A percentile compares a stretch with the other conserved stretches of the same genome.
Conservation (phyloP, 2,888 invertebrate species). For the Dicranocentrus wangi region DNA sequence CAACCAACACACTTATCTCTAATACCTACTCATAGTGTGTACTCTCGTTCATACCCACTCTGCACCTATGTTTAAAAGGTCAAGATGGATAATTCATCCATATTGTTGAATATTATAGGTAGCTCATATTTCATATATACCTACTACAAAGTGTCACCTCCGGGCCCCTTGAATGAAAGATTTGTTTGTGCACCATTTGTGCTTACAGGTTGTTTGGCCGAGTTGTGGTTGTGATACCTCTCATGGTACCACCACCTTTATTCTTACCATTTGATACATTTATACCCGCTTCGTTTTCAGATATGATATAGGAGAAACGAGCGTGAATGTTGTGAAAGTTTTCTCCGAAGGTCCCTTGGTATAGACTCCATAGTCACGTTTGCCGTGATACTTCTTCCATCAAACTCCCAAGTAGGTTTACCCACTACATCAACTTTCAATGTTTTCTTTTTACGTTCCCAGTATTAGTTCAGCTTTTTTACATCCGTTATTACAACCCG, state of each 20-base stretch:
- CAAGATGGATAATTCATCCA: not conserved
- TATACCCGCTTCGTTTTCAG: not conserved
- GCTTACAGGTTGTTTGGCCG: too few relatives aligned
- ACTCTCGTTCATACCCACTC: not conserved
- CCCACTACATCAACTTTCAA: too few relatives aligned
- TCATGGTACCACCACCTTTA: not conserved
- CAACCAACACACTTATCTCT: not conserved
- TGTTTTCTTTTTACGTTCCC: too few relatives aligned
- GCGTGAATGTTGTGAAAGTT: conserved; percentile 4
- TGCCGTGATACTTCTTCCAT: conserved; percentile 2
- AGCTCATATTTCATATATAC: not conserved
- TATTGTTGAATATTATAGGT: not conserved
- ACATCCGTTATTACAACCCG: too few relatives aligned
- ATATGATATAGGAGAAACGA: not conserved
- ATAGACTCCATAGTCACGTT: not conserved
- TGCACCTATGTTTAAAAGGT: not conserved
- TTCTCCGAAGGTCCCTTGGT: conserved; percentile 28
- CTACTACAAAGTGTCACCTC: too few relatives aligned
- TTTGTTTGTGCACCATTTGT: too few relatives aligned
- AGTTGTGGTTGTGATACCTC: too few relatives aligned
- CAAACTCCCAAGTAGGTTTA: not conserved
- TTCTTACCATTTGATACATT: too few relatives aligned
- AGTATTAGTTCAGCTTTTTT: too few relatives aligned
- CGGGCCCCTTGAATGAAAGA: too few relatives aligned
- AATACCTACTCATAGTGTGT: not conserved